Evolutionary conservation across 2,888 invertebrate species (phyloP).

Genomic region (Buathra laborator): DNA sequence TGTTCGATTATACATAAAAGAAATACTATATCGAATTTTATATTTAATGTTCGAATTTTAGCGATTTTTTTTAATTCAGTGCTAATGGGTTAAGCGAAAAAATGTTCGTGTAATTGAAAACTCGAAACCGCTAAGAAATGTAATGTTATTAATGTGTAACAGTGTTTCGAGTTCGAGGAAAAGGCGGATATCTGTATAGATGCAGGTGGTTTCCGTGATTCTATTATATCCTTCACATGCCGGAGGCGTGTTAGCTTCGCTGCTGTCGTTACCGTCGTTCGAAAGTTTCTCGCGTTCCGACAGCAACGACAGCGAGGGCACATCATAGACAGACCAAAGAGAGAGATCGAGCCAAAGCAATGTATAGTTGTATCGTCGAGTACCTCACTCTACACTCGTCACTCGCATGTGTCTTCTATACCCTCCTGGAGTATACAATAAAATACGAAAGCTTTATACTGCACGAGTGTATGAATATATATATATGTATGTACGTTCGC

Average conservation of each 20-base stretch:
- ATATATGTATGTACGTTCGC: slow-evolving; percentile 22
- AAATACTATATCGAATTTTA: too few species aligned
- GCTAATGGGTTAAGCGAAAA: too few species aligned
- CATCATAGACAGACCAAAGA: slow-evolving; percentile 35
- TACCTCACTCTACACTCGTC: slow-evolving; percentile 27
- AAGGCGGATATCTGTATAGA: slow-evolving; percentile 1
- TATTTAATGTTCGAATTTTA: too few species aligned
- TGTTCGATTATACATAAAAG: too few species aligned
- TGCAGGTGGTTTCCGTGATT: slow-evolving; percentile 53
- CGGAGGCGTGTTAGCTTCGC: slow-evolving; percentile 27
- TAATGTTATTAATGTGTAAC: not conserved
- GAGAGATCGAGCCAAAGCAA: slow-evolving; percentile 21
- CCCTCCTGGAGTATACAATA: slow-evolving; percentile 38
- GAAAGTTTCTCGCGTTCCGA: slow-evolving; percentile 62
- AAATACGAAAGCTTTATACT: slow-evolving; percentile 53
- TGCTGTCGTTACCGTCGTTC: slow-evolving; percentile 43
- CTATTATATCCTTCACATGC: slow-evolving; percentile 21
- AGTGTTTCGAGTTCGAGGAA: not conserved
- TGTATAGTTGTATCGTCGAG: slow-evolving; percentile 29
- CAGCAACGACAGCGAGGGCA: slow-evolving; percentile 11
- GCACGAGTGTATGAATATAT: slow-evolving; percentile 22
- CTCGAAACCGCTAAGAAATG: not conserved
- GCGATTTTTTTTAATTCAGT: too few species aligned
- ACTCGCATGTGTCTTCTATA: slow-evolving; percentile 54
- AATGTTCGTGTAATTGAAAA: too few species aligned